phyloP scores from a whole-genome alignment of 2,888 invertebrate genomes.

The Xanthia togata region DNA sequence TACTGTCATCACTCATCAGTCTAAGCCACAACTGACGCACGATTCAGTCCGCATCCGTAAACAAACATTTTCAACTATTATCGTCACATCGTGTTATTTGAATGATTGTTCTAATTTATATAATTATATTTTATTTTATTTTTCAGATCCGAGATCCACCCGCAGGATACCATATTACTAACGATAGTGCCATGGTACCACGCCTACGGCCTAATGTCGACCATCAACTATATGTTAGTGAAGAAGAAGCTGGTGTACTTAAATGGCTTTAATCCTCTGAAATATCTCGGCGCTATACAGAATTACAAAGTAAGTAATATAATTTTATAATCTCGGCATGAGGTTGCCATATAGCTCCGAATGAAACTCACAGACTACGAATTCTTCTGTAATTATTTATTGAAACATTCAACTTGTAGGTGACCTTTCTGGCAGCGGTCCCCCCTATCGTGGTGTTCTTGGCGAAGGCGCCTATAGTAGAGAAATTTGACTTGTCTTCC shows the following conservation, averaged over 20 bases:
- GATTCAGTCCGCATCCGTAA: not conserved
- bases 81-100: not conserved
- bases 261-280: conserved; percentile 92
- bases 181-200: conserved; percentile 95
- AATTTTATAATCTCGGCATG: not conserved
- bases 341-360: not conserved
- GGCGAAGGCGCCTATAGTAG: conserved; percentile 77
- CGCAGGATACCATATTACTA: conserved; percentile 73
- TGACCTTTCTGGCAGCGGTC: conserved; percentile 75
- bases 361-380: not conserved
- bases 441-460: conserved; percentile 81
- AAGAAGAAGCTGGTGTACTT: conserved; percentile 88
- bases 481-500: conserved; percentile 79
- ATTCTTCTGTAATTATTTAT: not conserved
- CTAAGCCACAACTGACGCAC: not conserved
- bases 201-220: conserved; percentile 92
- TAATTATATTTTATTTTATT: not conserved
- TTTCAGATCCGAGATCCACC: conserved; percentile 34
- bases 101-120: not conserved
- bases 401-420: conserved; percentile 66
- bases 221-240: conserved; percentile 89
- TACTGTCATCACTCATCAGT: not conserved
- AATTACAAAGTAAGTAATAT: conserved; percentile 87
- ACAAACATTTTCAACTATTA: not conserved
- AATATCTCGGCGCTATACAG: conserved; percentile 91